Percentiles rank a stretch among this genome's conserved stretches.
Evolutionary conservation across 2,888 invertebrate genomes (phyloP).

Genomic region (Hoplodrina ambigua): DNA sequence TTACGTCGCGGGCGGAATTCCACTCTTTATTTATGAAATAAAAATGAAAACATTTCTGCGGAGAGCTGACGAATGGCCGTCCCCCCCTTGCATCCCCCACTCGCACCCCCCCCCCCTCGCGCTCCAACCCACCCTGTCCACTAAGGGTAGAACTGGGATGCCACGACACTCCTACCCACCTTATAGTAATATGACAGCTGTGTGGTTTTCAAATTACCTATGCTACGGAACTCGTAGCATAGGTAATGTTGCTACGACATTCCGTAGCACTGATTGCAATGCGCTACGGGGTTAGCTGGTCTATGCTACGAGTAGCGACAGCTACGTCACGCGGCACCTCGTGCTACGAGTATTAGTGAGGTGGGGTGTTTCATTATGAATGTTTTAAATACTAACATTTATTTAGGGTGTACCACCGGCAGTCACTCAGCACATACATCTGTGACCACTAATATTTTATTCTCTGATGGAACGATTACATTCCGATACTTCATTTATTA

Average conservation of each 20-base stretch:
- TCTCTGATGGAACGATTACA: no score
- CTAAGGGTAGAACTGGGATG: conserved; percentile 47
- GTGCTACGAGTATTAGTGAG: background rate
- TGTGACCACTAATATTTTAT: no score
- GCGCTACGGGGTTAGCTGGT: conserved; percentile 18
- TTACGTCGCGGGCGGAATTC: conserved; percentile 80
- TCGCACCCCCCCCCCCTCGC: conserved; percentile 32
- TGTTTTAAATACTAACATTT: no score
- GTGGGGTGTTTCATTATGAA: no score
- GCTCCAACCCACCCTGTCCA: conserved; percentile 49
- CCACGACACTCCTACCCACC: conserved; percentile 56
- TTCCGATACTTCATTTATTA: conserved; percentile 6
- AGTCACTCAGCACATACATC: no score
- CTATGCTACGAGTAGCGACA: conserved; percentile 20
- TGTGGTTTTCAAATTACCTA: conserved; percentile 64
- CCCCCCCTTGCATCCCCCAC: conserved; percentile 46
- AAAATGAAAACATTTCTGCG: conserved; percentile 89
- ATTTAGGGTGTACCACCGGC: no score
- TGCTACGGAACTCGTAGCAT: conserved; percentile 53
- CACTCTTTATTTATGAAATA: conserved; percentile 89
- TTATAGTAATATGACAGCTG: conserved; percentile 65
- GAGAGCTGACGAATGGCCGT: conserved; percentile 84
- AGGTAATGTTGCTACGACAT: conserved; percentile 50
- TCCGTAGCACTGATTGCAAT: conserved; percentile 45
- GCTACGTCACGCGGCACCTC: conserved; percentile 12